These are phyloP conservation scores for Sebastes fasciatus DNA, from an alignment of 2,113 vertebrate genomes.

Conservation along the genomic window DNA sequence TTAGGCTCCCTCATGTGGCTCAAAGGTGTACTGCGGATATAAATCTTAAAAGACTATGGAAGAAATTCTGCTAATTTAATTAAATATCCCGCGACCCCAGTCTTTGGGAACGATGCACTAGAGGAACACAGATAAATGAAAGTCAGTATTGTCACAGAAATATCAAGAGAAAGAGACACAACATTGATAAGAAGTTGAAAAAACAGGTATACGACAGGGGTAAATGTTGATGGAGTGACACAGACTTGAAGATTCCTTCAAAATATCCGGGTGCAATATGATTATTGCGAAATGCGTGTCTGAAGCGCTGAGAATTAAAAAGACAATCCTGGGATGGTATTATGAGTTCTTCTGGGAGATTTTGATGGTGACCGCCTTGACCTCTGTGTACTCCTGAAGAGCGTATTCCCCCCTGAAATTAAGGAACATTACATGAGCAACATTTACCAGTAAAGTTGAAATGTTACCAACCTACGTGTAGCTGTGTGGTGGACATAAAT, in stretches of 20 bases:
- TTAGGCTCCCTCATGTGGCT: no score
- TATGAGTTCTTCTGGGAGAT: constrained; percentile 92
- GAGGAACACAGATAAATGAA: not conserved
- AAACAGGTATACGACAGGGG: not conserved
- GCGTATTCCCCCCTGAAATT: constrained; percentile 89
- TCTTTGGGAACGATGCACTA: not conserved
- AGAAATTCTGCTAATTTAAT: no score
- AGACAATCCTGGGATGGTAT: constrained; percentile 30
- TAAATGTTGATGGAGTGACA: constrained; percentile 1
- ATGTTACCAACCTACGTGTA: not conserved
- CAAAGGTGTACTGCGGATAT: no score
- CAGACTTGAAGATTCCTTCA: not conserved
- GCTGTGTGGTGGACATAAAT: not conserved
- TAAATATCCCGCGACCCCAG: no score
- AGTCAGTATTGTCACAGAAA: not conserved
- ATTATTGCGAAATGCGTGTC: not conserved
- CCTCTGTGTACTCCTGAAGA: constrained; percentile 90
- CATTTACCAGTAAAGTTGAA: not conserved
- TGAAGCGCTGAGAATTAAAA: not conserved
- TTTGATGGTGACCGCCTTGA: constrained; percentile 92
- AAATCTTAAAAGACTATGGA: no score
- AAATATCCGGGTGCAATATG: not conserved
- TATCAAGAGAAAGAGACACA: constrained; percentile 4
- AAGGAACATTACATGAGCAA: constrained; percentile 1
- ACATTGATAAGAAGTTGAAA: not conserved